Percentiles rank a stretch among this genome's conserved stretches.
phyloP scores from a whole-genome alignment of 2,888 invertebrate genomes.

The Ceratothoa steindachneri region DNA sequence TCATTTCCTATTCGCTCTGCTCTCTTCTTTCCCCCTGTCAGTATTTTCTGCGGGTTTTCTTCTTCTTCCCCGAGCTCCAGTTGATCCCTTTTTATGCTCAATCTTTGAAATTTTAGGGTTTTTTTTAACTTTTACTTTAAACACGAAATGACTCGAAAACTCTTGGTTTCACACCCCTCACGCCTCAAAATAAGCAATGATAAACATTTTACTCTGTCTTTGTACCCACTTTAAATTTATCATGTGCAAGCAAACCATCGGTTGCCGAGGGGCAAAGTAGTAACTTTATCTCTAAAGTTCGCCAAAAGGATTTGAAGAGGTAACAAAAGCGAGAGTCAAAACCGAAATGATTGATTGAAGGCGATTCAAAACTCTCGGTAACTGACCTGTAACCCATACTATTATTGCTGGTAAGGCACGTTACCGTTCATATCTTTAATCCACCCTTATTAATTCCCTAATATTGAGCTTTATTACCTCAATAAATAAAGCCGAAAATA shows the following conservation, averaged over 20 bases:
- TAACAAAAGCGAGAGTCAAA: conserved; percentile 6
- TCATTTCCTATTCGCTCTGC: no score
- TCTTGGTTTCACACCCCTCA: no score
- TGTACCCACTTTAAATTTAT: neutral
- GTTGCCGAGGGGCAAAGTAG: neutral
- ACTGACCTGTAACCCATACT: neutral
- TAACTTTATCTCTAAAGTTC: neutral
- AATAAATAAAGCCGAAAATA: neutral
- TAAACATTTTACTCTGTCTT: no score
- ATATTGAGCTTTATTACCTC: conserved; percentile 9
- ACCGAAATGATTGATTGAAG: conserved; percentile 2
- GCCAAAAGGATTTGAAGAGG: neutral
- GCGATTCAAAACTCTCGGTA: neutral
- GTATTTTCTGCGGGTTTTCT: no score
- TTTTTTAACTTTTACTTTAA: no score
- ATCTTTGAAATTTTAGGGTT: no score
- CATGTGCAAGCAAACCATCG: neutral
- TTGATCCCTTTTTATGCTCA: no score
- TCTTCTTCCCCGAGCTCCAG: no score
- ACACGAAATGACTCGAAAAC: no score
- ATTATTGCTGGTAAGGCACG: neutral
- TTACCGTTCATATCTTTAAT: neutral
- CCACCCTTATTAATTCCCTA: neutral
- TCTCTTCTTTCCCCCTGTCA: no score
- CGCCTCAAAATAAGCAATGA: no score